A percentile compares a stretch with the other conserved stretches of the same genome.
Evolutionary conservation across 2,797 vertebrate genomes (phyloP).

Genomic region (Helicolenus hilgendorfi): DNA sequence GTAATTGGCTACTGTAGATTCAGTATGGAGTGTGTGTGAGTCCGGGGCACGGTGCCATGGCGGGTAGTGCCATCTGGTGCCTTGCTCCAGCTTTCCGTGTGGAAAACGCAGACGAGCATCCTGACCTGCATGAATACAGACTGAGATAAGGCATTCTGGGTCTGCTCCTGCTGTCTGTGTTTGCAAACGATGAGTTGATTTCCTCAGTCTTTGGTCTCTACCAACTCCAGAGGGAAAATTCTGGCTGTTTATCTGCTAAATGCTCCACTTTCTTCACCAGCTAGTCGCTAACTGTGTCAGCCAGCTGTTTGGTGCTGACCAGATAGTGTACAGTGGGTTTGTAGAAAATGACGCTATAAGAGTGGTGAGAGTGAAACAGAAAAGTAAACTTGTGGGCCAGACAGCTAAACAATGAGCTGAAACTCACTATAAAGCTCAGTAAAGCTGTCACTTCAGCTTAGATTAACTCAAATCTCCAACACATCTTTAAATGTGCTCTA

Average conservation of each 20-base stretch:
- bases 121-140: background rate
- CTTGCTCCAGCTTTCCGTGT: conserved; percentile 23
- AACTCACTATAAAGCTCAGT: background rate
- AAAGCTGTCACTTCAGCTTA: background rate
- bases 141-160: background rate
- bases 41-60: background rate
- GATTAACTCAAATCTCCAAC: background rate
- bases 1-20: conserved; percentile 12
- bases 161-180: background rate
- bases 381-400: background rate
- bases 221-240: background rate
- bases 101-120: conserved; percentile 28
- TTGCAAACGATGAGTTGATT: background rate
- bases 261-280: background rate
- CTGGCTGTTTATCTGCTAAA: background rate
- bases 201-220: background rate
- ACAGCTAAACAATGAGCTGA: background rate
- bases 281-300: background rate
- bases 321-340: background rate
- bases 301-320: background rate
- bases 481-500: background rate
- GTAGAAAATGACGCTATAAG: background rate
- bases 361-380: background rate
- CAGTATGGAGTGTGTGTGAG: background rate
- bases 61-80: conserved; percentile 69